These are phyloP conservation scores for Myopa tessellatipennis DNA, from an alignment of 2,888 invertebrate species.

Conservation along the genomic window DNA sequence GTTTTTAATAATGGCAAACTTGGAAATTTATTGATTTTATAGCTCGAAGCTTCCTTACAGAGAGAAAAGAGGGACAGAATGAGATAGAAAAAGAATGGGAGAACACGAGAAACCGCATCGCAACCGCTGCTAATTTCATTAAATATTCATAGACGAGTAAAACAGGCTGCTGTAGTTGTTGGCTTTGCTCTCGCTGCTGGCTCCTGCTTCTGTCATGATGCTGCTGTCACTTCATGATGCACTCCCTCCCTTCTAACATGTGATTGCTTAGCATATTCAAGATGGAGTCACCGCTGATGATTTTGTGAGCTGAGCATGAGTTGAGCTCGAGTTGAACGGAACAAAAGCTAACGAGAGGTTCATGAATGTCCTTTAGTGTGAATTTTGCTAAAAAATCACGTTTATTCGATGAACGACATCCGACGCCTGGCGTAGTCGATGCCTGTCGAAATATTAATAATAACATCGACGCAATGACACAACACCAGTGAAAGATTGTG, in stretches of 20 bases:
- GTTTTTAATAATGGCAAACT: no score
- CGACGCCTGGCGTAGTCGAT: background rate
- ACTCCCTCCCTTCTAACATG: background rate
- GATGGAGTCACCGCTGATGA: background rate
- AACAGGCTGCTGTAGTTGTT: background rate
- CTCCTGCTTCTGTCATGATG: background rate
- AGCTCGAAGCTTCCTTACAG: no score
- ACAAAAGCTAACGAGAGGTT: constrained; percentile 23
- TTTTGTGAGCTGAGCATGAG: background rate
- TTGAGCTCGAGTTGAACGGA: background rate
- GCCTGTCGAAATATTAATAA: background rate
- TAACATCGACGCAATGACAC: no score
- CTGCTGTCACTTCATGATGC: background rate
- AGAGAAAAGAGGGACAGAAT: background rate
- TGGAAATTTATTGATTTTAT: no score
- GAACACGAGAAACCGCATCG: background rate
- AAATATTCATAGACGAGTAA: constrained; percentile 23
- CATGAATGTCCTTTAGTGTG: constrained; percentile 9
- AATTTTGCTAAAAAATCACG: constrained; percentile 17
- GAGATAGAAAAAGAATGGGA: background rate
- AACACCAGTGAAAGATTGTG: no score
- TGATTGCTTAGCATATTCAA: no score
- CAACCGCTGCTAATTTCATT: constrained; percentile 32
- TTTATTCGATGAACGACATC: background rate
- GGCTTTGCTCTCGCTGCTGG: background rate